These are phyloP conservation scores for Andrena chrysosceles DNA, from an alignment of 2,888 invertebrate species.

Conservation along the genomic window DNA sequence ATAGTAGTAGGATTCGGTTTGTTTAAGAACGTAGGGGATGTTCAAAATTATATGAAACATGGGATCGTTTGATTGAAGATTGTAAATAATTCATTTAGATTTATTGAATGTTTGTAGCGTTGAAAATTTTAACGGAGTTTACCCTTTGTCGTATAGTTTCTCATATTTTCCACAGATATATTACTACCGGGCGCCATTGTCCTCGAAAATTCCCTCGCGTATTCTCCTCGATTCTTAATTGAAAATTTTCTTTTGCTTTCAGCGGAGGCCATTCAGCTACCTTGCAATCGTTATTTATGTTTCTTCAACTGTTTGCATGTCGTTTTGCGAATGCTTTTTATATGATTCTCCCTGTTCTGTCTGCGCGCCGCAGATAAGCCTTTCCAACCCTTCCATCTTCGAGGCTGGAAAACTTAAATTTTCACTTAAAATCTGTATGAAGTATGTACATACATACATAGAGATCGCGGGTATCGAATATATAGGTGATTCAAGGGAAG, in stretches of 20 bases:
- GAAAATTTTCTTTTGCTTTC: background rate
- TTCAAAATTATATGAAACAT: background rate
- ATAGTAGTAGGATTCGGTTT: background rate
- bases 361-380: background rate
- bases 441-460: too few relatives aligned
- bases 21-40: background rate
- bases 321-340: too few relatives aligned
- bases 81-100: conserved; percentile 3
- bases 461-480: background rate
- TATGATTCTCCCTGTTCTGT: background rate
- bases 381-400: too few relatives aligned
- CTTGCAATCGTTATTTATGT: too few relatives aligned
- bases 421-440: background rate
- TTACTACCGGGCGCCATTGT: background rate
- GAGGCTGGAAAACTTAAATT: too few relatives aligned
- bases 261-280: too few relatives aligned
- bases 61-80: background rate
- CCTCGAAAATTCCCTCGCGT: background rate
- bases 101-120: background rate
- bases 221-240: background rate
- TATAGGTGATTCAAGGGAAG: background rate
- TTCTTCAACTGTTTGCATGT: too few relatives aligned
- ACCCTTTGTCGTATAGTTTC: background rate
- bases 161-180: background rate
- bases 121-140: background rate